Evolutionary conservation across 2,797 vertebrate species (phyloP).

Genomic region (Echeneis naucrates): DNA sequence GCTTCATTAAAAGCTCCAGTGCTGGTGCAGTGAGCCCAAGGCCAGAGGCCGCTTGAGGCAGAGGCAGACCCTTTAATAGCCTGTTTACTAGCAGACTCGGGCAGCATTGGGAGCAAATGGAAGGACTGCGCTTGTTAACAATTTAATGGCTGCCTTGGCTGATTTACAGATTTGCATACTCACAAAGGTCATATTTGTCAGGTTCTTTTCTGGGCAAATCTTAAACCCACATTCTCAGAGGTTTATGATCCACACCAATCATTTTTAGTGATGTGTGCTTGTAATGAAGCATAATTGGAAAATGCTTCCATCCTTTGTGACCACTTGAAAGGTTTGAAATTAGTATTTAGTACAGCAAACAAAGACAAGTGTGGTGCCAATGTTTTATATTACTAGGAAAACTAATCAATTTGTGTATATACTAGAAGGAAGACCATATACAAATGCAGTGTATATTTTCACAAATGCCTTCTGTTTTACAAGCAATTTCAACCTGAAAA

Average conservation of each 20-base stretch:
- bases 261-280: conserved; percentile 75
- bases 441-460: background rate
- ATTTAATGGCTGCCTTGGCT: conserved; percentile 77
- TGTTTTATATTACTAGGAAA: conserved; percentile 42
- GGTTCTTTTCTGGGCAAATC: conserved; percentile 66
- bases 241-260: conserved; percentile 74
- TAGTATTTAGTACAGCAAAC: conserved; percentile 57
- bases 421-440: conserved; percentile 5
- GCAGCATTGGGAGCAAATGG: conserved; percentile 71
- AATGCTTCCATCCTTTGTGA: conserved; percentile 66
- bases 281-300: conserved; percentile 75
- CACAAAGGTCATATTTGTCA: conserved; percentile 79
- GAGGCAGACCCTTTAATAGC: conserved; percentile 78
- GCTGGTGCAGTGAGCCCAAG: conserved; percentile 73
- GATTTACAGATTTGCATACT: conserved; percentile 78
- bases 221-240: conserved; percentile 66
- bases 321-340: conserved; percentile 66
- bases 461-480: conserved; percentile 28
- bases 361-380: conserved; percentile 33
- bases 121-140: conserved; percentile 78
- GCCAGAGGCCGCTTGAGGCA: conserved; percentile 76
- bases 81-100: conserved; percentile 79
- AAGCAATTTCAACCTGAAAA: conserved; percentile 24
- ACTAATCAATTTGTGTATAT: conserved; percentile 36
- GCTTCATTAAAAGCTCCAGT: conserved; percentile 82